Conservation (phyloP, 2,888 invertebrate genomes). For the Antitype chi region DNA sequence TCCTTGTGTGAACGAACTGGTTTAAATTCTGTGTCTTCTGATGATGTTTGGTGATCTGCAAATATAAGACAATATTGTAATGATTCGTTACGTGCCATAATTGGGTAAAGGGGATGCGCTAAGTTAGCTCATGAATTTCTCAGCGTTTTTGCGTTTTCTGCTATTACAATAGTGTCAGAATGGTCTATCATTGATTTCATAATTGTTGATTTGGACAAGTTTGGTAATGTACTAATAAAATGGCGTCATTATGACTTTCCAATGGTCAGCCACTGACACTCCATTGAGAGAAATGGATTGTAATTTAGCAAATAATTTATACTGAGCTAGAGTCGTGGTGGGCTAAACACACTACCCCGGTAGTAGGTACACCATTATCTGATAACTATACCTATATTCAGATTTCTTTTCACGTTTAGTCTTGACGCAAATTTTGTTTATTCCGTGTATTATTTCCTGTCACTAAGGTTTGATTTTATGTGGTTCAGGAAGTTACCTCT, state of each 20-base stretch:
- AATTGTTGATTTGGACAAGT: too few relatives aligned
- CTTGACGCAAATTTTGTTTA: background rate
- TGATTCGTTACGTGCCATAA: background rate
- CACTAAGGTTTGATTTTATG: background rate
- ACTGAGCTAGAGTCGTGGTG: too few relatives aligned
- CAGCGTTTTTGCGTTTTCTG: rapidly evolving
- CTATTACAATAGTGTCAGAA: too few relatives aligned
- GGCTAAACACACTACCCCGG: background rate
- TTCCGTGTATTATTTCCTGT: background rate
- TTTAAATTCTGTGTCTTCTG: background rate
- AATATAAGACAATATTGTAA: background rate
- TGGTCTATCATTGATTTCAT: too few relatives aligned
- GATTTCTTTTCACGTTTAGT: background rate
- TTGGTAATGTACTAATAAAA: too few relatives aligned
- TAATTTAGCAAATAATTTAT: too few relatives aligned
- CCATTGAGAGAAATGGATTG: too few relatives aligned
- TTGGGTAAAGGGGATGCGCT: background rate
- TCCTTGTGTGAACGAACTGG: background rate
- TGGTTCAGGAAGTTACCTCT: background rate
- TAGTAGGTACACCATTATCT: background rate
- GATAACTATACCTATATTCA: too few relatives aligned
- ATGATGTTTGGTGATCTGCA: background rate
- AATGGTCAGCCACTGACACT: too few relatives aligned
- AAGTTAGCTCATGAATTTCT: background rate
- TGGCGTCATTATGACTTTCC: too few relatives aligned